phyloP scores from a whole-genome alignment of 2,797 vertebrate genomes.

The Cossypha dichroa region DNA sequence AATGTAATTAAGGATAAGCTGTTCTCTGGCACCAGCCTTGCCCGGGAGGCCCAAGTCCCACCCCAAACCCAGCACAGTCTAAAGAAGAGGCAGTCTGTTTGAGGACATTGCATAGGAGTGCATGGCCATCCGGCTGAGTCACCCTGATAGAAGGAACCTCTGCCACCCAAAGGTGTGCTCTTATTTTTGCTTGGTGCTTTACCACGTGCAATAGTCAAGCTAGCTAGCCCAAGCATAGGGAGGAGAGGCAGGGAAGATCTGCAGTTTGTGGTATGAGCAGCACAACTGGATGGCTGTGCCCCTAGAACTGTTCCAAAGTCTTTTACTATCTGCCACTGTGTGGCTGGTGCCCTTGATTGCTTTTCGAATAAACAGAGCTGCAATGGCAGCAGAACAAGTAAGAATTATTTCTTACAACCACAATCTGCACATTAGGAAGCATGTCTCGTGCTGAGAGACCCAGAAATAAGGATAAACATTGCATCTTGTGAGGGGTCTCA shows the following conservation, averaged over 20 bases:
- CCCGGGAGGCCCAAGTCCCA: neutral
- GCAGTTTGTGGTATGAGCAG: neutral
- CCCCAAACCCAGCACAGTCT: neutral
- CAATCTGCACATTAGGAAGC: neutral
- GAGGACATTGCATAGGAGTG: neutral
- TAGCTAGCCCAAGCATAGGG: neutral
- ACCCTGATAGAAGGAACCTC: neutral
- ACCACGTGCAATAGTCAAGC: neutral
- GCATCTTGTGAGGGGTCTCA: neutral
- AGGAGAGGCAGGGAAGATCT: neutral
- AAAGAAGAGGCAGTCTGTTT: constrained; percentile 11
- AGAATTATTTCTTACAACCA: neutral
- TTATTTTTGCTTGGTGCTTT: neutral
- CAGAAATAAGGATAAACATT: neutral
- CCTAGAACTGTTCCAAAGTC: neutral
- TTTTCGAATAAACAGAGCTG: neutral
- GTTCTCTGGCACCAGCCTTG: neutral
- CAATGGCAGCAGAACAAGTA: neutral
- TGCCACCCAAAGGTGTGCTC: neutral
- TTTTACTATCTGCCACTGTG: neutral
- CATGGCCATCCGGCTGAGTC: neutral
- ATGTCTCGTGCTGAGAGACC: neutral
- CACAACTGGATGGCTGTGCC: neutral
- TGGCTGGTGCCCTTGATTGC: neutral
- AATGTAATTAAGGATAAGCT: constrained; percentile 43